Evolutionary conservation across 2,113 vertebrate species (phyloP).

Genomic region (Burhinus bistriatus): DNA sequence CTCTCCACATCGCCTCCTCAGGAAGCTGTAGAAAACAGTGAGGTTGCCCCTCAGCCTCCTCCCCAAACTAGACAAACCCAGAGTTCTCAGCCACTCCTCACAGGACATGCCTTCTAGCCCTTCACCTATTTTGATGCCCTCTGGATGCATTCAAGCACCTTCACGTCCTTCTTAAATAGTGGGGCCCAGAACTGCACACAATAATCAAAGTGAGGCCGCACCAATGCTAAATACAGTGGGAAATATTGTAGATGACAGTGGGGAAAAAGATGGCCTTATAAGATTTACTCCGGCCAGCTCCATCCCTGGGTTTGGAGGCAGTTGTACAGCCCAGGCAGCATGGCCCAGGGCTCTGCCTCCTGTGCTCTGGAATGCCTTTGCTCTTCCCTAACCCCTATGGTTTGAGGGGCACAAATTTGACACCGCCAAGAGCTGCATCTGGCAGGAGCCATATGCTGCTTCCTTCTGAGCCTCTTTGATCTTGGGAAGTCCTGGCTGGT

Average conservation of each 20-base stretch:
- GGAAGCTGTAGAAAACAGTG: neutral
- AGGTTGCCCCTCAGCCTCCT: neutral
- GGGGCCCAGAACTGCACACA: neutral
- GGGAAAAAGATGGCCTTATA: neutral
- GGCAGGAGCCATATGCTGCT: neutral
- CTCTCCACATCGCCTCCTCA: neutral
- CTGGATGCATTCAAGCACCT: neutral
- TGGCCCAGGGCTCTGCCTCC: neutral
- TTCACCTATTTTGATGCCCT: neutral
- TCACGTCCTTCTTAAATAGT: neutral
- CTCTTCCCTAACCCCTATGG: neutral
- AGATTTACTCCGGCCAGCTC: neutral
- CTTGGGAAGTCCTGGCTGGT: neutral
- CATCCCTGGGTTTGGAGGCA: too few species aligned
- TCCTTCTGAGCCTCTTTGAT: neutral
- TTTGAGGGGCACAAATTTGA: neutral
- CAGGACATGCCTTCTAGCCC: neutral
- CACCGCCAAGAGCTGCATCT: neutral
- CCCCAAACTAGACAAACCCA: neutral
- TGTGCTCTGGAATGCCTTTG: rapidly evolving
- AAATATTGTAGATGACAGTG: too few species aligned
- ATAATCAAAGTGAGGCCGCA: neutral
- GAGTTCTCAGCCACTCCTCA: neutral
- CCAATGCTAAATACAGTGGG: too few species aligned
- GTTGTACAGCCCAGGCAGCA: neutral